Evolutionary conservation across 2,888 invertebrate genomes (phyloP), one percentile per base, ranked within the genome.

Genomic region (Andrena hattorfiana): DNA sequence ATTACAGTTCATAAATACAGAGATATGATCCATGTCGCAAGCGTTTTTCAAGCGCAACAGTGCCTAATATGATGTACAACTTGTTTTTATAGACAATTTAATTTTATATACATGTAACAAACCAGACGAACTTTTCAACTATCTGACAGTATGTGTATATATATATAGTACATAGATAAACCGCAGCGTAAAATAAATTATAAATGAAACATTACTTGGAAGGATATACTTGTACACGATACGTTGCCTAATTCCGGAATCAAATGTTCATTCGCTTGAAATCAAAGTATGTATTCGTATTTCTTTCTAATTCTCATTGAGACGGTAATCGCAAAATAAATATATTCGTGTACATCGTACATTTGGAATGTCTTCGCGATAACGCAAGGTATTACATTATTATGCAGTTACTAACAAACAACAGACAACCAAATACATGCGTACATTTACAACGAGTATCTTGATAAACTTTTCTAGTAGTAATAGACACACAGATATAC

Each of bases 1-100:
- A 42, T 78, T 51, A 63, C 32, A 77, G 60, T 66, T 83, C 35
- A 63, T 75, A 68, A 78, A 78, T 78, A 78, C 73, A 80, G 64
- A 77, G 56, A 77, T 66, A 48, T 76, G 60, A 62, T 77, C 70
- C 59, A 73, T 59, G 23, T 86, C 71, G 77, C 49, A 80, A 73
- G 83, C 49, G 77, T 56, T 64, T 66, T 66, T 64, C 62, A 59
- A 77, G 70, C 56, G 72, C 32, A 79, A 79, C 73, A 72, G 20
- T 60, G 62, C 67, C 63, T 69, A 67, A 60, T 67, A 48, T 68
- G 60, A 32, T 74, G 30, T 64, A 67, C 23, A 72, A 72, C 5
- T 28, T 56, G 59, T 28, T 16, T 42, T 59, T 64, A 0, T 56
- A 78, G 51, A 32, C n/a, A 71, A 48, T 62, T 69, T 28, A 67